Percentiles rank a stretch among this genome's conserved stretches.
phyloP scores from a whole-genome alignment of 2,888 invertebrate species.

The Cecidostiba fungosa region DNA sequence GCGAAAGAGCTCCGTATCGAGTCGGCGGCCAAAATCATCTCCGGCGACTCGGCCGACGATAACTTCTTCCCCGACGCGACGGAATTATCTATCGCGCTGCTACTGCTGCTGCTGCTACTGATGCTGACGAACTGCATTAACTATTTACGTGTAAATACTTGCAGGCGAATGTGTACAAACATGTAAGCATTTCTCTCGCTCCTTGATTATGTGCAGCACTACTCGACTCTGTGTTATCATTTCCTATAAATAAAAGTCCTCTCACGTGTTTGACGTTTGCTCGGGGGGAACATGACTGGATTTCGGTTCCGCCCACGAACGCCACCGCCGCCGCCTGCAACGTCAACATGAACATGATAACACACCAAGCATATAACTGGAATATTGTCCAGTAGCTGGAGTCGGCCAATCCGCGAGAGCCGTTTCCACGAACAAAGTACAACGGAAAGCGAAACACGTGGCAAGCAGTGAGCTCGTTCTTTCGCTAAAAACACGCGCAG shows the following conservation, averaged over 20 bases:
- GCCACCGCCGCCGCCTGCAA: background rate
- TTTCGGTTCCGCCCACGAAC: conserved; percentile 17
- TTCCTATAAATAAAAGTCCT: conserved; percentile 22
- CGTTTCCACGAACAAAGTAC: background rate
- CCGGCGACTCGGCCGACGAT: background rate
- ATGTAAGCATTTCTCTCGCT: conserved; percentile 11
- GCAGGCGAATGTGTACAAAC: conserved; percentile 3
- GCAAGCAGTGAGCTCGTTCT: background rate
- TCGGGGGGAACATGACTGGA: background rate
- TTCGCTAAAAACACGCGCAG: background rate
- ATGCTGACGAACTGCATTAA: background rate
- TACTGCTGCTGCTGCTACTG: background rate
- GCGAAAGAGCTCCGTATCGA: conserved; percentile 8
- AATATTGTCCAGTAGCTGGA: background rate
- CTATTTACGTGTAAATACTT: conserved; percentile 14
- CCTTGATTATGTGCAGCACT: background rate
- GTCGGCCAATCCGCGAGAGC: background rate
- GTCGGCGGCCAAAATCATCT: conserved; percentile 1
- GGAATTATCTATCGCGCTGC: conserved; percentile 9
- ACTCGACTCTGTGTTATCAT: conserved; percentile 17
- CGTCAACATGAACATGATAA: background rate
- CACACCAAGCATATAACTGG: background rate
- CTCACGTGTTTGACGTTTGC: background rate
- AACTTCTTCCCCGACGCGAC: background rate
- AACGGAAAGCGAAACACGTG: background rate